phyloP scores from a whole-genome alignment of 2,888 invertebrate genomes.

The Pachydiplax longipennis region DNA sequence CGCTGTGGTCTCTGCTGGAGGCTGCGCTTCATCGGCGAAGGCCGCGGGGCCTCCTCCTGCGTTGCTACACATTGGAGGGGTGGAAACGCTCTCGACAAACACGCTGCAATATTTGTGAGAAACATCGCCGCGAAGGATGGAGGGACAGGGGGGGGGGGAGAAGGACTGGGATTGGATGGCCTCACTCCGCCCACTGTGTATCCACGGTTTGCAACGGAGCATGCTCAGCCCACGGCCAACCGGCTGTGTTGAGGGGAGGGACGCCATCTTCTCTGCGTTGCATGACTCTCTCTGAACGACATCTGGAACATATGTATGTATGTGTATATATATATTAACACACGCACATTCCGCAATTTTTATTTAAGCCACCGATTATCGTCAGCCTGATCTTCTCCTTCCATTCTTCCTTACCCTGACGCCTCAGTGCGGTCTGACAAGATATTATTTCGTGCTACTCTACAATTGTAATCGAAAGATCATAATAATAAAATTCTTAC shows the following conservation, averaged over 20 bases:
- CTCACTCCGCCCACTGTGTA: slow-evolving; percentile 33
- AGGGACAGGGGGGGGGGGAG: neutral
- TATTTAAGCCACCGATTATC: neutral
- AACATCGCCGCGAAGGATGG: slow-evolving; percentile 7
- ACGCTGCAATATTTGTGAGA: slow-evolving; percentile 43
- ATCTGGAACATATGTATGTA: no score
- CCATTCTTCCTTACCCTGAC: neutral
- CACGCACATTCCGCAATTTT: no score
- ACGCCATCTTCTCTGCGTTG: neutral
- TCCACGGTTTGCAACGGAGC: slow-evolving; percentile 46
- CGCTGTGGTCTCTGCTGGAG: neutral
- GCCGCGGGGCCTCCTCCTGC: slow-evolving; percentile 30
- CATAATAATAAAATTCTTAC: no score
- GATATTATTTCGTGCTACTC: neutral
- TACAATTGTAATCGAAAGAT: no score
- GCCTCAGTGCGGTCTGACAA: neutral
- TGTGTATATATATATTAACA: no score
- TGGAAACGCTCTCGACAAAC: slow-evolving; percentile 28
- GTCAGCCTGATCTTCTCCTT: neutral
- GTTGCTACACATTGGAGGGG: slow-evolving; percentile 44
- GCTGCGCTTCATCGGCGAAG: neutral
- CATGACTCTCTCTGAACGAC: neutral
- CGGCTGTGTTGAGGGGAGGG: slow-evolving; percentile 43
- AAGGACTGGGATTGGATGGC: slow-evolving; percentile 37
- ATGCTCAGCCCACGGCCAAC: slow-evolving; percentile 47